phyloP scores from a whole-genome alignment of 2,113 vertebrate genomes.

The Phocoena sinus region DNA sequence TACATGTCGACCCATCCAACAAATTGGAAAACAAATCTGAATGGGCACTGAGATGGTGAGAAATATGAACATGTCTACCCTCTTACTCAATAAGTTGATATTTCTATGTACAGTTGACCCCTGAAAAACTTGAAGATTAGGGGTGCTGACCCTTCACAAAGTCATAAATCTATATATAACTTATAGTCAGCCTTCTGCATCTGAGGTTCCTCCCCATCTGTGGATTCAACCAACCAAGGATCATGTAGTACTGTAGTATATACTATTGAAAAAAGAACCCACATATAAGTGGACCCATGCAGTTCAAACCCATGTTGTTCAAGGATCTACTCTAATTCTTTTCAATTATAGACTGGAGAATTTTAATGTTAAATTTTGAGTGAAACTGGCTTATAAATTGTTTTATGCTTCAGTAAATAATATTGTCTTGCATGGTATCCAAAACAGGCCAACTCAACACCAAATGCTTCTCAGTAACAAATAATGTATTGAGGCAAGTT shows the following conservation, averaged over 20 bases:
- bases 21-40: background rate
- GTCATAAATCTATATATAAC: background rate
- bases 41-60: background rate
- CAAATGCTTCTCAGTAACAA: background rate
- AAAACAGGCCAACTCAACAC: background rate
- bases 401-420: background rate
- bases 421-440: background rate
- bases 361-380: background rate
- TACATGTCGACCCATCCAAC: background rate
- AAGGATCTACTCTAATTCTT: background rate
- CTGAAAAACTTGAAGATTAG: background rate
- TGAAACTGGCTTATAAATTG: background rate
- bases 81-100: background rate
- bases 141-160: background rate
- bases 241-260: background rate
- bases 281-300: background rate
- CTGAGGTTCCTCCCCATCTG: background rate
- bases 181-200: background rate
- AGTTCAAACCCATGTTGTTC: background rate
- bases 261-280: background rate
- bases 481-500: background rate
- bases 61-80: background rate
- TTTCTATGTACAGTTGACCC: background rate
- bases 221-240: background rate
- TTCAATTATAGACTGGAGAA: background rate